phyloP scores from a whole-genome alignment of 2,888 invertebrate species.

The Pardosa pseudoannulata region DNA sequence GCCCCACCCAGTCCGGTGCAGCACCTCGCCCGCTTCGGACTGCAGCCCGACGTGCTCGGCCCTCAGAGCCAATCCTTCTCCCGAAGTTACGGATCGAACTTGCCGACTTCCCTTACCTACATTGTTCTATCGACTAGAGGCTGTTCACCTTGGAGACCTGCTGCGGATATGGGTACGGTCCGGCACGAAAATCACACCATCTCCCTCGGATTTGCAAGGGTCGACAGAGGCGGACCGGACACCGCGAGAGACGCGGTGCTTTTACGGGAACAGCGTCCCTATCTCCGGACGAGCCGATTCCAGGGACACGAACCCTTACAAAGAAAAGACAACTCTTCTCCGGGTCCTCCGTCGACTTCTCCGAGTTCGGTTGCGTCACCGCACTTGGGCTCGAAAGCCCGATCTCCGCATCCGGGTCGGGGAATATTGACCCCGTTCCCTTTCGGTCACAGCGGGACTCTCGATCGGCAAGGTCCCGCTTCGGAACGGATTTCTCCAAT shows the following conservation, averaged over 20 bases:
- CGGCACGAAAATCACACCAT: constrained; percentile 58
- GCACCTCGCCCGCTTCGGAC: constrained; percentile 80
- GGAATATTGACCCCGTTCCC: no score
- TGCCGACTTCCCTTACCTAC: constrained; percentile 85
- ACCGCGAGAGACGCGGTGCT: constrained; percentile 78
- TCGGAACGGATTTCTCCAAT: no score
- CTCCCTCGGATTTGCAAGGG: constrained; percentile 32
- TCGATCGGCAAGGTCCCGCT: no score
- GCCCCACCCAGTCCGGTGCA: no score
- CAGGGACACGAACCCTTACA: constrained; percentile 78
- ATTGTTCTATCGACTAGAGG: constrained; percentile 84
- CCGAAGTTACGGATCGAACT: constrained; percentile 82
- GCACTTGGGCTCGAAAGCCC: constrained; percentile 73
- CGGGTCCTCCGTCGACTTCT: constrained; percentile 77
- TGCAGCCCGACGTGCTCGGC: constrained; percentile 82
- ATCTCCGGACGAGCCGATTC: constrained; percentile 78
- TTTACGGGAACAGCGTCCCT: constrained; percentile 77
- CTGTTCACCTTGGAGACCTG: constrained; percentile 86
- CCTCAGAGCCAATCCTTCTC: constrained; percentile 86
- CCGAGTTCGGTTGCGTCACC: constrained; percentile 77
- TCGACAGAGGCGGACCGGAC: constrained; percentile 75
- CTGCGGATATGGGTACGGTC: constrained; percentile 82
- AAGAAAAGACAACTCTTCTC: constrained; percentile 79
- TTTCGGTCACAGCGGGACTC: no score
- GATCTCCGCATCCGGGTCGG: constrained; percentile 76